Base-by-base conservation (phyloP, 2,113 vertebrate species). In the Nerophis ophidion region DNA sequence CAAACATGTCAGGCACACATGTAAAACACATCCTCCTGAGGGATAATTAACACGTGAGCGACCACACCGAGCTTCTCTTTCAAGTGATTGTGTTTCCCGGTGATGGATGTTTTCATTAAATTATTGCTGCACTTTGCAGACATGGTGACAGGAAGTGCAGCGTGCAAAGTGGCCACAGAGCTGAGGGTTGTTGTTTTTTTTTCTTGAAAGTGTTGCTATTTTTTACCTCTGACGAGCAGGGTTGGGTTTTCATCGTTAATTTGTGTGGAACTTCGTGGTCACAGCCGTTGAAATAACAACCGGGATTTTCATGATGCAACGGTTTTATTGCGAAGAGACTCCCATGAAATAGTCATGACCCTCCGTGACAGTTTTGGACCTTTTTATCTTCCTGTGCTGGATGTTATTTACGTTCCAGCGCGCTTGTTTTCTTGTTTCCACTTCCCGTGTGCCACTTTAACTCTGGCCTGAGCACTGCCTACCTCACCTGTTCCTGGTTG, bases 21-120 rank as follows among this genome's bases (percentile, higher is more conserved):
- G 68, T 60, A 63, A 75, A 74, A 81, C 60, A 57, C 57, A 46
- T 47, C 83, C 84, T 85, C 79, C 2, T 65, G 85, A 86, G 81
- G 81, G 79, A 57, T 79, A 72, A 89, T 90, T 89, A 90, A 84
- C 84, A 85, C 75, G 2, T 36, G 59, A 85, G 61, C 64, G 59
- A 76, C 68, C 48, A 70, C 46, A 35, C 40, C 10, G 60, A 63
- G 53, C 53, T 66, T 69, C 50, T 70, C 60, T 81, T 84, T 80
- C 57, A 75, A 71, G 68, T 77, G 76, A 42, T 49, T 63, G 55
- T 70, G 36, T 60, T 74, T 80, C 38, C 15, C 26, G 56, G 55
- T 76, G 76, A 87, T 73, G 72, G 77, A 87, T 79, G 75, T 75
- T 61, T 84, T 84, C 70, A 79, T 85, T 81, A 75, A 83, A 79